A percentile compares a stretch with the other conserved stretches of the same genome.
Evolutionary conservation across 2,113 vertebrate species (phyloP).

Genomic region (Acinonyx jubatus): DNA sequence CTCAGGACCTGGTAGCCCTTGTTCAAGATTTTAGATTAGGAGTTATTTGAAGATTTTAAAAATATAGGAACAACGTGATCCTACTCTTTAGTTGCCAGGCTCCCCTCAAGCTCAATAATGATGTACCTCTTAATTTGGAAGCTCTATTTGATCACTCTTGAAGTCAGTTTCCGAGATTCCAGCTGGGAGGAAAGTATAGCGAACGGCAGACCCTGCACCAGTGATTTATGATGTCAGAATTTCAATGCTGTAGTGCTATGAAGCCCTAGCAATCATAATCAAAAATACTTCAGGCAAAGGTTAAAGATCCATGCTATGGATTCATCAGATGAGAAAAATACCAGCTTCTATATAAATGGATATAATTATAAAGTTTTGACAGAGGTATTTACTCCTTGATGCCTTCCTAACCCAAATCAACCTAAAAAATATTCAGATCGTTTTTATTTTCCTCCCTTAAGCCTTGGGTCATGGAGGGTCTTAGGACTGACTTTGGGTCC

Average conservation of each 20-base stretch:
- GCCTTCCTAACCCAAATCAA: background rate
- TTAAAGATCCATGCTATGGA: slow-evolving; percentile 1
- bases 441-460: background rate
- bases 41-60: slow-evolving; percentile 34
- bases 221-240: background rate
- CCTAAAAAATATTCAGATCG: background rate
- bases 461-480: background rate
- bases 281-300: slow-evolving; percentile 31
- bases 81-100: background rate
- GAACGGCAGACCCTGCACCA: background rate
- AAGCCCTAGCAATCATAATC: background rate
- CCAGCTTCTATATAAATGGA: background rate
- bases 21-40: background rate
- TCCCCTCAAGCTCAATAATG: background rate
- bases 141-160: background rate
- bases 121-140: background rate
- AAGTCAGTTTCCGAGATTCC: background rate
- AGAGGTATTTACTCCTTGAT: background rate
- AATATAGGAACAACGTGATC: background rate
- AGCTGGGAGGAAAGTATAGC: background rate
- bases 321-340: background rate
- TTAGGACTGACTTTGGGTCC: background rate
- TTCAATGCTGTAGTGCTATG: background rate
- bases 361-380: background rate
- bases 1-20: background rate